Evolutionary conservation across 2,113 vertebrate genomes (phyloP).

Genomic region (Pangasianodon hypophthalmus): DNA sequence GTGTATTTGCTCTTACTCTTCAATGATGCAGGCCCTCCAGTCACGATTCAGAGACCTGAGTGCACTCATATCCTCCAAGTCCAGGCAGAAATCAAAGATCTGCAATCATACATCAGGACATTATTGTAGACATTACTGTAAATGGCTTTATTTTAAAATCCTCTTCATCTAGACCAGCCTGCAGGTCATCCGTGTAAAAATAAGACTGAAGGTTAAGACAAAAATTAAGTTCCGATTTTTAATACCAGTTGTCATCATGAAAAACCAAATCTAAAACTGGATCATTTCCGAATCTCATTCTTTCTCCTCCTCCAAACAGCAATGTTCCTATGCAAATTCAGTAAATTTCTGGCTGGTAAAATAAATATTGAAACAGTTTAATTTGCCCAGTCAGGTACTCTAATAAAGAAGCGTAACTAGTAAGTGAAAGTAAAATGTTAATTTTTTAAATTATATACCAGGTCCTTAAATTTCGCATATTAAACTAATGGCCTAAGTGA

Average conservation of each 20-base stretch:
- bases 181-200: not conserved
- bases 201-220: not conserved
- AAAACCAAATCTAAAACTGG: not conserved
- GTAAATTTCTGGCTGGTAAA: not conserved
- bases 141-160: not conserved
- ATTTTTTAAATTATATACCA: not conserved
- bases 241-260: not conserved
- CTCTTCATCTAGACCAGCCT: not conserved
- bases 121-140: not conserved
- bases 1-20: slow-evolving; percentile 58
- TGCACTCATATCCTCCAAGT: slow-evolving; percentile 65
- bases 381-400: not conserved
- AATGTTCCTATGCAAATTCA: not conserved
- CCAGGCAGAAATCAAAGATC: slow-evolving; percentile 76
- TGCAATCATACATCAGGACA: slow-evolving; percentile 45
- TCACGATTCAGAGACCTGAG: slow-evolving; percentile 70
- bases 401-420: not conserved
- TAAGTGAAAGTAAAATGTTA: not conserved
- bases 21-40: slow-evolving; percentile 58
- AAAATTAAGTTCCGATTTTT: not conserved
- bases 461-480: not conserved
- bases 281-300: not conserved
- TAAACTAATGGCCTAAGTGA: not conserved
- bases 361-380: not conserved
- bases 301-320: not conserved